Evolutionary conservation across 2,797 vertebrate species (phyloP), one percentile per base, ranked within the genome.

Genomic region (Propithecus deckenii): DNA sequence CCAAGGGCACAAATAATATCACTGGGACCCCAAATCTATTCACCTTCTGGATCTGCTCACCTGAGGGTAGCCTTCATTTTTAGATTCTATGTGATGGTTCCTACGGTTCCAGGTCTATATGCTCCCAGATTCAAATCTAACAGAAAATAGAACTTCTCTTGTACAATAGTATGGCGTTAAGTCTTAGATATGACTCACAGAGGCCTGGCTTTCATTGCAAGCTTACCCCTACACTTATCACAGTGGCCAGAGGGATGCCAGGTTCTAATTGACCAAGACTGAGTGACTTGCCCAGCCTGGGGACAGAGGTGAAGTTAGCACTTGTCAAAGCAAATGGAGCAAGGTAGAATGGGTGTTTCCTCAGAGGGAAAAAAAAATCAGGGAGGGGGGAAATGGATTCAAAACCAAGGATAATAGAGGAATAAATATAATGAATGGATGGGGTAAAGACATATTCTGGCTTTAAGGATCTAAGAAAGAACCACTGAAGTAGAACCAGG

Each of bases 111-210:
- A 48, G n/a, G 38, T 78, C 59, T 92, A 8, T 30, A 11, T 91
- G 41, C 25, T 83, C 38, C 78, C 50, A 65, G 46, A 86, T 71
- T 83, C 30, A 57, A 63, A 18, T 55, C 25, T 48, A 86, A 87
- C 7, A 90, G 94, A 76, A 90, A 90, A 61, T 41, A 86, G 30
- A 12, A 76, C 12, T 91, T 97, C 7, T 69, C 9, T 89, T 75
- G 10, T 50, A 48, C 12, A 79, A 41, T 2, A 50, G 5, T 69
- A 61, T 63, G 38, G 74, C 41, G 2, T 25, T 63, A 85, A 92
- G 52, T 86, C 83, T 86, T 79, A 38, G 35, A 67, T 65, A 18
- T 20, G 20, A 92, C 35, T 79, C 46, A 4, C 32, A 74, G 63
- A 67, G 20, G 23, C 38, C 50, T 92, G 23, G 79, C 86, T 85